Base-by-base conservation (phyloP, 2,113 vertebrate genomes). In the Hippocampus abdominalis region DNA sequence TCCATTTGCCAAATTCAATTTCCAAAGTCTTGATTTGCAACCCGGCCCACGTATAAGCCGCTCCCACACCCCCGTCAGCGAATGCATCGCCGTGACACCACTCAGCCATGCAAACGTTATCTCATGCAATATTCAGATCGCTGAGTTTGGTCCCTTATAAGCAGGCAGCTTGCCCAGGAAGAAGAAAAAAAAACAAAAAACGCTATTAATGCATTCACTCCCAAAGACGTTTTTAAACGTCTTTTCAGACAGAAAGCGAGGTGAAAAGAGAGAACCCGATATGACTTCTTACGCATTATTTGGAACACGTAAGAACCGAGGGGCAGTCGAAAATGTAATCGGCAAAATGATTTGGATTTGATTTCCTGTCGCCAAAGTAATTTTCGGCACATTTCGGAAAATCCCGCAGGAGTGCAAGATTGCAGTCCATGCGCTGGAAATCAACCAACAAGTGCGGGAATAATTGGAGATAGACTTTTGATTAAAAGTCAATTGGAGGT, bases 91-190 rank as follows among this genome's bases (percentile, higher is more conserved):
- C 65, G 62, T 64, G 65, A 77, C 70, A 78, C 59, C 73, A 59
- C 16, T 84, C 81, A 84, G 56, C 79, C 81, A 68, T 78, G 87
- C 84, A 76, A 80, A 84, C 78, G 72, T 80, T 39, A 69, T 60
- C 82, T 87, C 84, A 88, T 89, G 67, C 79, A 91, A 85, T 89
- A 91, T 91, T 88, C 74, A 91, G 66, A 21, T 57, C 60, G 12
- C 40, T 39, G 2, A 73, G 27, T 76, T 64, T 51, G 66, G 76
- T 76, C 84, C 32, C 70, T 59, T 61, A 66, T 65, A 36, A 56
- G 5, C 40, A 16, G n/a, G 62, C 39, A 21, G 32, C 32, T 20
- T 21, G 60, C 39, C 46, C 61, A 4, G 18, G 39, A 63, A 67
- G 64, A 82, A 42, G 39, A 21, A 40, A 59, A 71, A 49, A 49